Percentiles rank a stretch among this genome's conserved stretches.
Evolutionary conservation across 2,797 vertebrate genomes (phyloP).

Genomic region (Notoglanidium macrostoma): DNA sequence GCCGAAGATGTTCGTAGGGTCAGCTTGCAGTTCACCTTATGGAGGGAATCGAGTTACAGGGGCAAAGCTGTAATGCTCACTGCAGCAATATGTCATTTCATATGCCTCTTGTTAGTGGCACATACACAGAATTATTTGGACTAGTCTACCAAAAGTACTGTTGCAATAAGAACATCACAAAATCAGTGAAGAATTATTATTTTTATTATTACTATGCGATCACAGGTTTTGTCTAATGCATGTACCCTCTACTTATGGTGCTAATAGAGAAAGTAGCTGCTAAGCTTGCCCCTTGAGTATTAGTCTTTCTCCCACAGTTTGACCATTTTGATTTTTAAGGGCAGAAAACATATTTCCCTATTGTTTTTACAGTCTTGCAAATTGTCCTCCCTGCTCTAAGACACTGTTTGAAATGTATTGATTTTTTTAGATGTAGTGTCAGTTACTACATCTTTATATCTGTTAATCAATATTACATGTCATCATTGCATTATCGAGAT

Average conservation of each 20-base stretch:
- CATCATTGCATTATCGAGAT: not conserved
- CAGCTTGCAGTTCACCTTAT: conserved; percentile 43
- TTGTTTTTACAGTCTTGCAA: not conserved
- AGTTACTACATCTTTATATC: not conserved
- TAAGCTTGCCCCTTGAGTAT: not conserved
- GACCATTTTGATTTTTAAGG: not conserved
- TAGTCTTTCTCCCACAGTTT: not conserved
- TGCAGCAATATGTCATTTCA: not conserved
- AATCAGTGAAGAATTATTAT: not conserved
- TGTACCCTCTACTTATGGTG: not conserved
- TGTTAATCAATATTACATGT: not conserved
- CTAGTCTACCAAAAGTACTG: not conserved
- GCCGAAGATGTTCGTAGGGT: conserved; percentile 34
- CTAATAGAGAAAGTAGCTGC: not conserved
- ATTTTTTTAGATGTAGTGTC: not conserved
- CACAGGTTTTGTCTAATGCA: not conserved
- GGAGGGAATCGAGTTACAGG: conserved; percentile 41
- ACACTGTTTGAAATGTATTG: not conserved
- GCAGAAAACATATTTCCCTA: not conserved
- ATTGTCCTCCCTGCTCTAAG: not conserved
- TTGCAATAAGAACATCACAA: not conserved
- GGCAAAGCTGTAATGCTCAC: not conserved
- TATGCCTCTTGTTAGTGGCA: not conserved
- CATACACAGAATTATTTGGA: not conserved
- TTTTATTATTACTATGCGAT: not conserved